Evolutionary conservation across 2,888 invertebrate species (phyloP).

Genomic region (Eustalomyia histrio): DNA sequence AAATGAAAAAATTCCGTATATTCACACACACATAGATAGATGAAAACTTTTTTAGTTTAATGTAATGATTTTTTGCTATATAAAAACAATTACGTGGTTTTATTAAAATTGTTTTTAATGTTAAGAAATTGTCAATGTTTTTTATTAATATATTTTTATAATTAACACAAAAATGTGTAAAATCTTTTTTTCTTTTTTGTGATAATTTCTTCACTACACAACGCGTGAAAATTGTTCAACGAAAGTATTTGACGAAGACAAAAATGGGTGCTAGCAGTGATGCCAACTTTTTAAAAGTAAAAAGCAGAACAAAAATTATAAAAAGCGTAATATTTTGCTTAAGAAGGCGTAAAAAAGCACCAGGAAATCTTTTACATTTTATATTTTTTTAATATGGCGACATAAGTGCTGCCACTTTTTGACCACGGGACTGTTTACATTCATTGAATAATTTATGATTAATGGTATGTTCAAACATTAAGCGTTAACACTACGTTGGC

Average conservation of each 20-base stretch:
- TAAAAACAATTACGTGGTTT: slow-evolving; percentile 18
- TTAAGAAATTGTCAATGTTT: slow-evolving; percentile 59
- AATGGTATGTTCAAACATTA: no score
- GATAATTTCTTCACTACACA: slow-evolving; percentile 60
- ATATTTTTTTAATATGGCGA: no score
- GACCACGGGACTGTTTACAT: no score
- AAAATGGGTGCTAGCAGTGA: slow-evolving; percentile 32
- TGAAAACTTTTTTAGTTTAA: slow-evolving; percentile 16
- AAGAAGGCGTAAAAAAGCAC: no score
- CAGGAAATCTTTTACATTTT: no score
- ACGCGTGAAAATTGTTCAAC: slow-evolving; percentile 64
- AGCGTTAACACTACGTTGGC: no score
- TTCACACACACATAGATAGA: slow-evolving; percentile 55
- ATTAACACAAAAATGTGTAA: slow-evolving; percentile 52
- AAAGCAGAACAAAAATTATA: no score
- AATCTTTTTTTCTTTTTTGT: slow-evolving; percentile 27
- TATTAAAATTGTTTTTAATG: slow-evolving; percentile 15
- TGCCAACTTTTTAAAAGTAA: neutral
- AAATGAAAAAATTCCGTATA: slow-evolving; percentile 59
- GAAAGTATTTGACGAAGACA: slow-evolving; percentile 56
- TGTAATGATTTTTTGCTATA: slow-evolving; percentile 17
- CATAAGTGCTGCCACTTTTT: no score
- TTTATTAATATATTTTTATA: slow-evolving; percentile 46
- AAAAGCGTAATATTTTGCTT: no score
- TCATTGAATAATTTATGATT: no score